These are phyloP conservation scores for Phalanger gymnotis DNA, from an alignment of 2,797 vertebrate species.

Conservation along the genomic window DNA sequence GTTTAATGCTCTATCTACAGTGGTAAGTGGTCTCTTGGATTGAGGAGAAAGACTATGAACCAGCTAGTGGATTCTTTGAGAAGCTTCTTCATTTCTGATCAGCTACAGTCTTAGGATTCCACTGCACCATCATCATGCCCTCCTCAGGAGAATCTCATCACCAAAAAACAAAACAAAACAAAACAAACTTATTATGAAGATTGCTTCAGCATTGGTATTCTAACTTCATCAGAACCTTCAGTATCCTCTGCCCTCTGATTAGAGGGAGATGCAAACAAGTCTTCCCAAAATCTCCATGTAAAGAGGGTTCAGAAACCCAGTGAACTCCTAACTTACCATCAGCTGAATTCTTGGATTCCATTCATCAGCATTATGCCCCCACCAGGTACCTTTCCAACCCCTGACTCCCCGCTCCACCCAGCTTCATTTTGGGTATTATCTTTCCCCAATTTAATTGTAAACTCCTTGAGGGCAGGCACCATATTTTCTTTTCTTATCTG, in stretches of 20 bases:
- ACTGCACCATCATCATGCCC: neutral
- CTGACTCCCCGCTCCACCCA: neutral
- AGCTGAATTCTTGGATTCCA: neutral
- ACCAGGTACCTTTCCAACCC: neutral
- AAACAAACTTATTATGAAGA: neutral
- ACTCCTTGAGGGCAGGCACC: neutral
- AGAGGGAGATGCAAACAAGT: neutral
- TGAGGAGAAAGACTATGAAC: neutral
- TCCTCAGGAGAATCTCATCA: neutral
- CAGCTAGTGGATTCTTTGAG: neutral
- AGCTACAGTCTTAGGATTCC: neutral
- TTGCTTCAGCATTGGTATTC: neutral
- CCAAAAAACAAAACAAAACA: neutral
- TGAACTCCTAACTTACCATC: neutral
- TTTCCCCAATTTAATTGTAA: neutral
- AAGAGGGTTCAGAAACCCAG: neutral
- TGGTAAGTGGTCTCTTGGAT: neutral
- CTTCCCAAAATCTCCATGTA: neutral
- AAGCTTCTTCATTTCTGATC: neutral
- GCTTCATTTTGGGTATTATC: neutral
- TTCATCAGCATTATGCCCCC: neutral
- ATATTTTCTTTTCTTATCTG: neutral
- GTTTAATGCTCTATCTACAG: neutral
- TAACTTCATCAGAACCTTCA: neutral
- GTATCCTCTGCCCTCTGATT: neutral